phyloP scores from a whole-genome alignment of 2,797 vertebrate genomes.

The Heliangelus exortis region DNA sequence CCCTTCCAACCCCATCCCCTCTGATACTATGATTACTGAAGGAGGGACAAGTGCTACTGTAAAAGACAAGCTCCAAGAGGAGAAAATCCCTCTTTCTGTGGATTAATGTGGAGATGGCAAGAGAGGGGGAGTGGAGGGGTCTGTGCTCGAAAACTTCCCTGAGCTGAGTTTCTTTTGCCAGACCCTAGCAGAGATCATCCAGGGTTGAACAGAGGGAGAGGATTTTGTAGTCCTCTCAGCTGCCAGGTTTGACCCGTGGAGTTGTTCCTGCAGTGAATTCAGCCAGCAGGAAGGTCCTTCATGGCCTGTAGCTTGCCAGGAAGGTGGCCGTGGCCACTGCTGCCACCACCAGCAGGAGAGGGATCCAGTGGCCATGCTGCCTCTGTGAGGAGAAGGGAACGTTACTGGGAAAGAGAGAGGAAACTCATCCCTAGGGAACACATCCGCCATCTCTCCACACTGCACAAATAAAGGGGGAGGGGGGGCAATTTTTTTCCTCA shows the following conservation, averaged over 20 bases:
- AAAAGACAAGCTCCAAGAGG: not conserved
- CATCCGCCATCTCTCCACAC: accelerated
- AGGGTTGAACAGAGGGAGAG: accelerated
- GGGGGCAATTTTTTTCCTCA: not conserved
- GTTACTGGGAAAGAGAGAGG: not conserved
- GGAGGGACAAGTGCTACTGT: not conserved
- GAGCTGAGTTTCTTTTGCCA: not conserved
- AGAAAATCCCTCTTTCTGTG: accelerated
- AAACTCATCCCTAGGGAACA: not conserved
- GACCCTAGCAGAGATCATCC: not conserved
- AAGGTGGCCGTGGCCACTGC: conserved; percentile 64
- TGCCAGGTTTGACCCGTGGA: not conserved
- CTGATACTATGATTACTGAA: not conserved
- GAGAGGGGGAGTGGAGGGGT: not conserved
- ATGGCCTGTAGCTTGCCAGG: conserved; percentile 50
- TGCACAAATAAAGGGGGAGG: not conserved
- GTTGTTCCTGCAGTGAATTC: not conserved
- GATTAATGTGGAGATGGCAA: not conserved
- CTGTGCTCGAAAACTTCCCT: not conserved
- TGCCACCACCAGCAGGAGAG: conserved; percentile 52
- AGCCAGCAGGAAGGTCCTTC: not conserved
- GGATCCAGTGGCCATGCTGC: conserved; percentile 54
- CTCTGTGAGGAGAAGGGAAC: conserved; percentile 60
- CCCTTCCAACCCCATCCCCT: too few relatives aligned
- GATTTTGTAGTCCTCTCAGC: not conserved